Percentiles rank a stretch among this genome's conserved stretches.
Conservation (phyloP, 2,113 vertebrate species). For the Cryptomyrus ogoouensis region DNA sequence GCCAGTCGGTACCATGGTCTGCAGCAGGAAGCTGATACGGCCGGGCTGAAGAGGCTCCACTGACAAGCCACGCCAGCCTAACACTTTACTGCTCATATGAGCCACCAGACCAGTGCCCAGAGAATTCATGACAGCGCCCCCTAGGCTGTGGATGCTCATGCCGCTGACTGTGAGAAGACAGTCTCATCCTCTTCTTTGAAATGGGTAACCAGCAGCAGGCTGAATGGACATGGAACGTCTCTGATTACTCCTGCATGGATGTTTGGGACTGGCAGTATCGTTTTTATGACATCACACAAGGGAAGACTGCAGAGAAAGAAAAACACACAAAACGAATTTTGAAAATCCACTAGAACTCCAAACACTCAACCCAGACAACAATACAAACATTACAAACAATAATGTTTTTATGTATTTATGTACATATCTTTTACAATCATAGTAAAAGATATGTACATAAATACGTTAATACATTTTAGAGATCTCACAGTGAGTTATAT, state of each 20-base stretch:
- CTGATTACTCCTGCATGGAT: background rate
- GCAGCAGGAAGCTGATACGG: conserved; percentile 70
- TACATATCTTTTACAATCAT: too few relatives aligned
- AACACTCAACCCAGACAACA: background rate
- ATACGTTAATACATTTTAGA: background rate
- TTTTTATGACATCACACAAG: background rate
- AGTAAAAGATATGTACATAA: background rate
- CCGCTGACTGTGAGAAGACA: conserved; percentile 17
- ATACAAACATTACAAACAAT: background rate
- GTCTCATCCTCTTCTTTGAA: conserved; percentile 47
- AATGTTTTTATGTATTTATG: too few relatives aligned
- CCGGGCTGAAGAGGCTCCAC: conserved; percentile 70
- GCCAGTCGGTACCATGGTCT: conserved; percentile 86
- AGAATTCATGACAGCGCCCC: conserved; percentile 48
- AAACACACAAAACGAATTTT: background rate
- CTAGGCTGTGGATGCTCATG: conserved; percentile 60
- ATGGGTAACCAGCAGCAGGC: too few relatives aligned
- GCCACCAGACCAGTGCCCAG: conserved; percentile 60
- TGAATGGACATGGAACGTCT: background rate
- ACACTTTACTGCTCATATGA: conserved; percentile 58
- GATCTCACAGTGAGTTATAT: background rate
- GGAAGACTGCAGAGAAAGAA: background rate
- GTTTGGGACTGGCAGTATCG: background rate
- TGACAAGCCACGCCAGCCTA: conserved; percentile 68
- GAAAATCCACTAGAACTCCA: background rate